phyloP scores from a whole-genome alignment of 2,113 vertebrate species.

The Todiramphus saurophagus region DNA sequence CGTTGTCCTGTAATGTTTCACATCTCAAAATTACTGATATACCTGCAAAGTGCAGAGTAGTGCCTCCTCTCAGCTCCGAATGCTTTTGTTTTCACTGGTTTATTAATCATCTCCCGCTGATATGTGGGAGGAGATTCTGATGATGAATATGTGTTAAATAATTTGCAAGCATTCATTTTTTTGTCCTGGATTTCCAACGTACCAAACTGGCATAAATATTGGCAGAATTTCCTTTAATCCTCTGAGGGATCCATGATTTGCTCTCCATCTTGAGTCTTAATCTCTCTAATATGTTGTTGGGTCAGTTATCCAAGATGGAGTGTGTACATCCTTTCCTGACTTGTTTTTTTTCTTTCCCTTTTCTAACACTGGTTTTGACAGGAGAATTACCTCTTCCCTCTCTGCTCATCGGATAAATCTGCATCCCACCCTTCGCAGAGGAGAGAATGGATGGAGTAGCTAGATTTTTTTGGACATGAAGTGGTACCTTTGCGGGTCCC shows the following conservation, averaged over 20 bases:
- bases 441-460: slow-evolving; percentile 2
- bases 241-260: slow-evolving; percentile 23
- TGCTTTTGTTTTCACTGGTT: slow-evolving; percentile 44
- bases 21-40: neutral
- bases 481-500: slow-evolving; percentile 53
- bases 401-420: neutral
- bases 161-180: slow-evolving; percentile 51
- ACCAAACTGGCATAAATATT: slow-evolving; percentile 64
- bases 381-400: neutral
- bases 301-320: slow-evolving; percentile 45
- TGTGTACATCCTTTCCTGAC: neutral
- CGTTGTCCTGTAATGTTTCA: neutral
- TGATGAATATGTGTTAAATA: slow-evolving; percentile 52
- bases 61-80: neutral
- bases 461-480: slow-evolving; percentile 48
- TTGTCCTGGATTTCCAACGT: slow-evolving; percentile 21
- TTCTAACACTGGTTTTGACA: slow-evolving; percentile 7
- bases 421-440: neutral
- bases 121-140: slow-evolving; percentile 42
- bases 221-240: slow-evolving; percentile 49
- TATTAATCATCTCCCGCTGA: slow-evolving; percentile 32
- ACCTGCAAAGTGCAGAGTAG: slow-evolving; percentile 8
- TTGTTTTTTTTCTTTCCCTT: slow-evolving; percentile 7
- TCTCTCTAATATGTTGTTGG: slow-evolving; percentile 40
- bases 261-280: slow-evolving; percentile 6